These are phyloP conservation scores for Cichlasoma orientale DNA, from an alignment of 2,797 vertebrate species.

Conservation along the genomic window DNA sequence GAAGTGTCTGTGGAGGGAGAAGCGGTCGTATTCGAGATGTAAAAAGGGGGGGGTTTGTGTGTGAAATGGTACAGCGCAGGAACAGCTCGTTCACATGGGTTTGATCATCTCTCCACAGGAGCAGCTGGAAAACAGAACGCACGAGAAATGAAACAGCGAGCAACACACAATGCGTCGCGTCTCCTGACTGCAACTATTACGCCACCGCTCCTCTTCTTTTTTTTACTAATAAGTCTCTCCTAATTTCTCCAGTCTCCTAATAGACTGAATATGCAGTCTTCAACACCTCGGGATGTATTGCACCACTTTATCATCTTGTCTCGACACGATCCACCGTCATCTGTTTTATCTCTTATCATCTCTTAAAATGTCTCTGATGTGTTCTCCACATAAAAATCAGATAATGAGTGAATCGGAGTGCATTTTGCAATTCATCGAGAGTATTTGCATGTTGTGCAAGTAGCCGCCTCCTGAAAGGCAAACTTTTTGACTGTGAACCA, in stretches of 20 bases:
- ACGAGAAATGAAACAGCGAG: slow-evolving; percentile 7
- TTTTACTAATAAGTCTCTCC: not conserved
- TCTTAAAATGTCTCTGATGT: slow-evolving; percentile 11
- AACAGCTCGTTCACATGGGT: not conserved
- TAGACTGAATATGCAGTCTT: not conserved
- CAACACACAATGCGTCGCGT: not conserved
- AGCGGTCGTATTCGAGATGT: not conserved
- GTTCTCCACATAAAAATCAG: not conserved
- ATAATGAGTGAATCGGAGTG: not conserved
- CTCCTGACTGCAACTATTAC: slow-evolving; percentile 2
- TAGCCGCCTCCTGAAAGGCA: not conserved
- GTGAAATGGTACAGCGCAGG: slow-evolving; percentile 9
- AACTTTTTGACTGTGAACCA: not conserved
- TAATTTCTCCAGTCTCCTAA: slow-evolving; percentile 7
- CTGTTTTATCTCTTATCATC: not conserved
- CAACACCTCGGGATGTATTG: slow-evolving; percentile 5
- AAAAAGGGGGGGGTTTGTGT: not conserved
- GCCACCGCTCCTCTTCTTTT: not conserved
- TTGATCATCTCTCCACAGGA: not conserved
- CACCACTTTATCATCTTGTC: slow-evolving; percentile 16
- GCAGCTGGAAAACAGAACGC: not conserved
- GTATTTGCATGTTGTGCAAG: not conserved
- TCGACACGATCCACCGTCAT: slow-evolving; percentile 13
- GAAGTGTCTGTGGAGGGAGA: slow-evolving; percentile 12
- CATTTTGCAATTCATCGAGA: not conserved